Conservation (phyloP, 2,888 invertebrate species). For the Hoplodrina blanda region DNA sequence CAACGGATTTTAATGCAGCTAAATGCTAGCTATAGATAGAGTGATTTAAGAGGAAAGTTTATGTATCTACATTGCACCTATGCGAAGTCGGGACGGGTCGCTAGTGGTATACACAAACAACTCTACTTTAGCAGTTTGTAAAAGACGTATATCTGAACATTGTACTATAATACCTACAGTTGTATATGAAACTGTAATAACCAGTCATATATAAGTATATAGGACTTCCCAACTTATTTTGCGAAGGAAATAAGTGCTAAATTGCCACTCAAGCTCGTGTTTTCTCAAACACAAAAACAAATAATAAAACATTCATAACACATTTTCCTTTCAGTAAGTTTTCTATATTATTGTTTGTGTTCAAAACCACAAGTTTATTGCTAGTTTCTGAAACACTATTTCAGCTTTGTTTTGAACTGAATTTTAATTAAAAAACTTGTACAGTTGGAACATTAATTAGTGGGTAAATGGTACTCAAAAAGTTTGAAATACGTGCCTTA, state of each 20-base stretch:
- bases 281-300: background rate
- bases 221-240: background rate
- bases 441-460: slow-evolving; percentile 14
- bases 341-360: slow-evolving; percentile 14
- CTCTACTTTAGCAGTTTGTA: background rate
- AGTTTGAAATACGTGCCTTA: slow-evolving; percentile 24
- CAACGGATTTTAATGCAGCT: too few relatives aligned
- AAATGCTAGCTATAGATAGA: too few relatives aligned
- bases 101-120: too few relatives aligned
- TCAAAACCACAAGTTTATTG: slow-evolving; percentile 4
- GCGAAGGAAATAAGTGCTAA: background rate
- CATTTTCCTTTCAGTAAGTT: background rate
- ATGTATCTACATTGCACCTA: too few relatives aligned
- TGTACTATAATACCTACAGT: background rate
- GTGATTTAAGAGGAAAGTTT: too few relatives aligned
- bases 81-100: too few relatives aligned
- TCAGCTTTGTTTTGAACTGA: slow-evolving; percentile 3
- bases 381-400: slow-evolving; percentile 19
- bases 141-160: background rate
- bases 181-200: background rate
- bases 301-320: slow-evolving; percentile 8
- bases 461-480: slow-evolving; percentile 4
- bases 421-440: slow-evolving; percentile 40
- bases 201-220: background rate
- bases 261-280: background rate